Evolutionary conservation across 2,797 vertebrate species (phyloP), one percentile per base, ranked within the genome.

Genomic region (Rhinichthys osculus): DNA sequence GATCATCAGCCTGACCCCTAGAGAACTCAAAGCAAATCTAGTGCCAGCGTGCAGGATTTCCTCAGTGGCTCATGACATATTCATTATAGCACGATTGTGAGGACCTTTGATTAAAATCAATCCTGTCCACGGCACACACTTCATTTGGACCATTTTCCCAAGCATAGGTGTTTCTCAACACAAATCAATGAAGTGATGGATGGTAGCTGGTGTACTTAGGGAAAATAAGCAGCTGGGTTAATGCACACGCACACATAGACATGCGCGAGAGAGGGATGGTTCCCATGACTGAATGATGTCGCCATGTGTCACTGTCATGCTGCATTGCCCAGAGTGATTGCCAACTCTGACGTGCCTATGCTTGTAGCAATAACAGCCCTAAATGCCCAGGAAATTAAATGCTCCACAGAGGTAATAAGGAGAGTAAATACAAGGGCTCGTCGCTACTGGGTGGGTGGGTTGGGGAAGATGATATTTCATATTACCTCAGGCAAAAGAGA

Each of bases 311-410:
- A 87, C 84, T 91, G 93, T 93, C 93, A 91, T 78, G 72, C 71
- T 86, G 88, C 87, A 91, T 92, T 90, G 87, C 86, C 81, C 87
- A 91, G 92, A 93, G 84, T 92, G 92, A 93, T 93, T 93, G 91
- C 90, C 88, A 81, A 83, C 74, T 80, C 82, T 87, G 88, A 92
- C 89, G 78, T 83, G 74, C 19, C 42, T 78, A 87, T 89, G 88
- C 90, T 89, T 90, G 84, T 92, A 87, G 82, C 83, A 83, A 90
- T 89, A 90, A 91, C 89, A 89, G 89, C 90, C 81, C 88, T 90
- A 91, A 93, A 94, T 89, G 79, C 89, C 70, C 81, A 77, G 90
- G 88, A 93, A 94, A 94, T 93, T 57, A 94, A 94, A 93, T 54
- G 79, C 90, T 88, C 85, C 19, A 9, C 85, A 17, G 33, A 88